Percentiles rank a stretch among this genome's conserved stretches.
phyloP scores from a whole-genome alignment of 1,140 invertebrate genomes.

The Andrena cerasifolii region DNA sequence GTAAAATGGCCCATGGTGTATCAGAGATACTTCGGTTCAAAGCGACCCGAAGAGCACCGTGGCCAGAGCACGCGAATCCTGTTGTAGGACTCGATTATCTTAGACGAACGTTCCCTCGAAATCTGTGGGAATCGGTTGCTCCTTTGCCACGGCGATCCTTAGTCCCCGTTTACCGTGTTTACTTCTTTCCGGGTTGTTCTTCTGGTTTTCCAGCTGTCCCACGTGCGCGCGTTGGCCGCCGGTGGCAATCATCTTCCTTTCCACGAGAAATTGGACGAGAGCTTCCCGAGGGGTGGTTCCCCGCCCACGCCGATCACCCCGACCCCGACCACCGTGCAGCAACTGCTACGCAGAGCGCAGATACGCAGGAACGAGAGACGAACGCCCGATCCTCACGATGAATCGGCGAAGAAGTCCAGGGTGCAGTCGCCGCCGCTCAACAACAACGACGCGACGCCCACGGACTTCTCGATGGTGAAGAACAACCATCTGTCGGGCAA shows the following conservation, averaged over 20 bases:
- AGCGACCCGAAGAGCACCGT: no score
- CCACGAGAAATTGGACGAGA: slow-evolving; percentile 83
- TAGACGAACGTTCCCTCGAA: no score
- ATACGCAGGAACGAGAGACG: slow-evolving; percentile 85
- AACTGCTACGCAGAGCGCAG: slow-evolving; percentile 86
- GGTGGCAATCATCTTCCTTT: slow-evolving; percentile 83
- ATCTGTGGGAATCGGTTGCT: no score
- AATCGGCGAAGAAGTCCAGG: slow-evolving; percentile 82
- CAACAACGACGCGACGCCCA: slow-evolving; percentile 87
- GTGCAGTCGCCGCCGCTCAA: slow-evolving; percentile 84
- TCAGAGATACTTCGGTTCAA: no score
- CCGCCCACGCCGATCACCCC: slow-evolving; percentile 84
- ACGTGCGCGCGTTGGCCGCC: slow-evolving; percentile 84
- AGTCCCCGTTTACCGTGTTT: not conserved
- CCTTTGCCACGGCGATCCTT: no score
- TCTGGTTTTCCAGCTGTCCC: slow-evolving; percentile 76
- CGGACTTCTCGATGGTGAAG: slow-evolving; percentile 89
- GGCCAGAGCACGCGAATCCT: no score
- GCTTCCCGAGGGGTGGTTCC: slow-evolving; percentile 77
- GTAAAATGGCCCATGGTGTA: no score
- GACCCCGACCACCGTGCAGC: slow-evolving; percentile 84
- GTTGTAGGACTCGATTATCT: no score
- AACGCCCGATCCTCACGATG: slow-evolving; percentile 84
- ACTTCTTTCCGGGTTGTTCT: no score
- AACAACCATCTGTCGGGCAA: slow-evolving; percentile 83